Percentiles rank a stretch among this genome's conserved stretches.
phyloP scores from a whole-genome alignment of 1,140 invertebrate genomes.

The Drosophila ananassae region DNA sequence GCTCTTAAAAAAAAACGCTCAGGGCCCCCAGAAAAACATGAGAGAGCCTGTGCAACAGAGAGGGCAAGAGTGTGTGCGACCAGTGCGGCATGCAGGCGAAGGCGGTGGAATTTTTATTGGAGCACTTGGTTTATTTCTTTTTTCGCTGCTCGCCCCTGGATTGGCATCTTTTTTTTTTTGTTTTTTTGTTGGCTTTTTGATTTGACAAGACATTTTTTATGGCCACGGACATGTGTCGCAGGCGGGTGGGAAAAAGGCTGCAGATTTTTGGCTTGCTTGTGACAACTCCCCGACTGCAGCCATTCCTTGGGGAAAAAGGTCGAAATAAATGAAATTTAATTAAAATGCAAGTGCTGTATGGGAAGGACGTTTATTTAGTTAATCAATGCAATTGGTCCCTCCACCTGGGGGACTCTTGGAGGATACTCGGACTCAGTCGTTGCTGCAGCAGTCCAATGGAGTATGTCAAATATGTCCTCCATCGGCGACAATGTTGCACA shows the following conservation, averaged over 20 bases:
- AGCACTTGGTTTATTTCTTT: constrained; percentile 71
- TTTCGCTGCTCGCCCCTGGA: constrained; percentile 68
- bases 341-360: constrained; percentile 42
- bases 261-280: constrained; percentile 62
- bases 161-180: constrained; percentile 63
- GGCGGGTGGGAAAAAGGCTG: constrained; percentile 41
- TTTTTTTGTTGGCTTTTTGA: constrained; percentile 16
- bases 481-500: constrained; percentile 30
- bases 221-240: constrained; percentile 48
- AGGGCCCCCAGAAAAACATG: constrained; percentile 6
- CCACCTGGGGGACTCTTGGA: constrained; percentile 47
- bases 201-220: constrained; percentile 46
- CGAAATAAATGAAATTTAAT: constrained; percentile 44
- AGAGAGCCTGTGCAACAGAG: constrained; percentile 24
- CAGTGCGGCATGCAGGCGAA: constrained; percentile 59
- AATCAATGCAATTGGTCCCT: constrained; percentile 70
- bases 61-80: constrained; percentile 30
- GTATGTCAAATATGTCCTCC: constrained; percentile 57
- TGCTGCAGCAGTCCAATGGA: constrained; percentile 3
- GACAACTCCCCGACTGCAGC: constrained; percentile 55
- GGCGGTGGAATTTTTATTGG: constrained; percentile 81
- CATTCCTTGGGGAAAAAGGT: constrained; percentile 54
- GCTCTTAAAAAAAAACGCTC: constrained; percentile 63
- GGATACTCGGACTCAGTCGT: background rate
- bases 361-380: constrained; percentile 74